Conservation (phyloP, 2,113 vertebrate species). For the Sigmodon hispidus region DNA sequence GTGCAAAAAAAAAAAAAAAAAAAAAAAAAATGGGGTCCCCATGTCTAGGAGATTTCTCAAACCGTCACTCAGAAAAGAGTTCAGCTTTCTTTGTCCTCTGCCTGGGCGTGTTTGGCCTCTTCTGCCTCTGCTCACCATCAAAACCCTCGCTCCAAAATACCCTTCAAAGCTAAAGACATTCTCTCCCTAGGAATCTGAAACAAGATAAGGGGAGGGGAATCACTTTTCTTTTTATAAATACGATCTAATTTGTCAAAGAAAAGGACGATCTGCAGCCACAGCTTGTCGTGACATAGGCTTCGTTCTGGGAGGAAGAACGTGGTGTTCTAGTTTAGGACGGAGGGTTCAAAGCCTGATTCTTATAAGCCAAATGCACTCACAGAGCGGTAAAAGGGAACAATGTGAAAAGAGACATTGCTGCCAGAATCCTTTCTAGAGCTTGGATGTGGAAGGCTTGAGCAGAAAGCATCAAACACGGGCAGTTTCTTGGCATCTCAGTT, state of each 20-base stretch:
- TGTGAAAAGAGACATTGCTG: neutral
- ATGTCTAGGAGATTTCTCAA: neutral
- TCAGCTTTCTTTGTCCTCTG: neutral
- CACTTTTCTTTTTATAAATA: conserved; percentile 54
- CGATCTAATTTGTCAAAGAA: conserved; percentile 19
- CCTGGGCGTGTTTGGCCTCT: neutral
- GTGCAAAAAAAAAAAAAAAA: neutral
- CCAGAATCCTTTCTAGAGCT: neutral
- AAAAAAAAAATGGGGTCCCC: neutral
- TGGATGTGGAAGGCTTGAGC: neutral
- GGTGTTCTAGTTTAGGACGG: neutral
- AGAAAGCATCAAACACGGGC: neutral
- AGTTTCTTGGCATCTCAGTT: neutral
- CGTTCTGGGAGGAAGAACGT: neutral
- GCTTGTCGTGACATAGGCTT: neutral
- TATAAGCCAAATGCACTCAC: neutral
- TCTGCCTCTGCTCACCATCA: neutral
- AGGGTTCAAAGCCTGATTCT: neutral
- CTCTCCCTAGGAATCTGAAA: conserved; percentile 21
- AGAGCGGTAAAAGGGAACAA: neutral
- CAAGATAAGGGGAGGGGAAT: neutral
- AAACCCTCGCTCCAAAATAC: conserved; percentile 13
- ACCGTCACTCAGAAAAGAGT: neutral
- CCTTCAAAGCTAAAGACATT: conserved; percentile 1
- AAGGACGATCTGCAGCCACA: conserved; percentile 14